A percentile compares a stretch with the other conserved stretches of the same genome.
These are phyloP conservation scores for Borostomias antarcticus DNA, from an alignment of 2,797 vertebrate species.

Conservation along the genomic window DNA sequence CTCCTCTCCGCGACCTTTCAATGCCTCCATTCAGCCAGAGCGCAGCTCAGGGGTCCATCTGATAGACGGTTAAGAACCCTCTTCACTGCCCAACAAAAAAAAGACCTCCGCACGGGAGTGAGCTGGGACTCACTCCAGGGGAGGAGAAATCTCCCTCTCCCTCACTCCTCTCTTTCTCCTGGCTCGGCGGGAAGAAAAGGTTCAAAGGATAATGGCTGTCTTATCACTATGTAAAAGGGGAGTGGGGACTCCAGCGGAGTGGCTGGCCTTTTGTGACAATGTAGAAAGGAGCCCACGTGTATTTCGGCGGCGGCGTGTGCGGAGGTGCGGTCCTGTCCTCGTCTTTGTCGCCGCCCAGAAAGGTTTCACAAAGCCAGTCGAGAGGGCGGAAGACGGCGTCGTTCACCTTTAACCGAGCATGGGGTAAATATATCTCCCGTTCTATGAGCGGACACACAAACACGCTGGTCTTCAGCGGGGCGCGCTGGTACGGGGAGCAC, in stretches of 20 bases:
- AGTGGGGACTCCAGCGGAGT: conserved; percentile 76
- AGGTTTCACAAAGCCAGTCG: conserved; percentile 55
- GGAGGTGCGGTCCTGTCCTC: conserved; percentile 59
- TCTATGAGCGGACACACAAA: conserved; percentile 34
- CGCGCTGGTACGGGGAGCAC: no score
- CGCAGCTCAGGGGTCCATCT: conserved; percentile 80
- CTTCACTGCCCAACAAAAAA: conserved; percentile 79
- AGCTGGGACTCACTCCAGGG: conserved; percentile 75
- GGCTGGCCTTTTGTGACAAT: conserved; percentile 78
- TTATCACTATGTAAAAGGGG: conserved; percentile 82
- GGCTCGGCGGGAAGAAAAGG: conserved; percentile 71
- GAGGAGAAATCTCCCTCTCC: conserved; percentile 74
- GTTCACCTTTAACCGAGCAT: conserved; percentile 62
- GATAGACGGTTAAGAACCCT: conserved; percentile 85
- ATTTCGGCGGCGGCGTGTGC: conserved; percentile 63
- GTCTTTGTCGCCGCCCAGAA: conserved; percentile 60
- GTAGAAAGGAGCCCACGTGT: conserved; percentile 77
- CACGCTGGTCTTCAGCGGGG: no score
- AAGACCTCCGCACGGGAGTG: conserved; percentile 70
- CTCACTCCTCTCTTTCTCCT: conserved; percentile 69
- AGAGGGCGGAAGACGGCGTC: background rate
- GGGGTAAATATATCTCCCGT: conserved; percentile 55
- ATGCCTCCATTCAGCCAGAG: conserved; percentile 80
- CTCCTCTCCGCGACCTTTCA: conserved; percentile 78
- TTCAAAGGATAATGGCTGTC: conserved; percentile 80